Base-by-base conservation (phyloP, 2,797 vertebrate species). In the Manis crassicaudata region DNA sequence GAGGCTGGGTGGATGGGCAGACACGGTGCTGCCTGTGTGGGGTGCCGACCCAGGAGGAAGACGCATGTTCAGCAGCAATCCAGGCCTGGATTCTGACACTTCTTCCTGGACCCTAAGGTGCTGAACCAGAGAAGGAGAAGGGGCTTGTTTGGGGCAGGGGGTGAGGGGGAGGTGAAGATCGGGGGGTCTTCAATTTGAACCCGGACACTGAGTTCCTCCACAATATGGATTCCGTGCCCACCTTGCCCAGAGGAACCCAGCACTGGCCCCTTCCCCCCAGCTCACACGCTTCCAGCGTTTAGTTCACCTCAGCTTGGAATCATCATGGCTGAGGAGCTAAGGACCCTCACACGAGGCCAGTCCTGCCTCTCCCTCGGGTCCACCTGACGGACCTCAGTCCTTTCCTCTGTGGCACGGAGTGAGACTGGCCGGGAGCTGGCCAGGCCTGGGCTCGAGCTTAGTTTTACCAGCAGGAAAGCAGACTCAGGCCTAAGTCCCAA, bases 91-190 rank as follows among this genome's bases (percentile, higher is more conserved):
- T 16, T 43, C 72, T 37, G 32, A n/a, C 16, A 14, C 84, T 68
- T 63, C 54, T 85, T 35, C 43, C 40, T 11, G 13, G 54, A 5
- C 18, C 37, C 70, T 79, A 37, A 18, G 63, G 56, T 12, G 23
- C 46, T 40, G 10, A 18, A 13, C 46, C n/a, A 29, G 43, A 72
- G 27, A 60, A 79, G 50, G 4, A 68, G 27, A 20, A 27, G 35
- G 20, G 25, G 82, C 5, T 80, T 14, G 18, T 43, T 9, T 32
- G 32, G 67, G 29, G 18, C 20, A 13, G 70, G 7, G 7, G 7
- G 1, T 1, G 10, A 5, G 20, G n/a, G 32, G 16, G 29, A 3
- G 16, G 5, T 2, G 9, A 0, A 18, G 5, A 1, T 50, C 37
- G 46, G 9, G 17, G 17, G 29, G 46, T 6, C 46, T 11, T n/a